Base-by-base conservation (phyloP, 1,140 invertebrate genomes). In the Aphidius gifuensis region DNA sequence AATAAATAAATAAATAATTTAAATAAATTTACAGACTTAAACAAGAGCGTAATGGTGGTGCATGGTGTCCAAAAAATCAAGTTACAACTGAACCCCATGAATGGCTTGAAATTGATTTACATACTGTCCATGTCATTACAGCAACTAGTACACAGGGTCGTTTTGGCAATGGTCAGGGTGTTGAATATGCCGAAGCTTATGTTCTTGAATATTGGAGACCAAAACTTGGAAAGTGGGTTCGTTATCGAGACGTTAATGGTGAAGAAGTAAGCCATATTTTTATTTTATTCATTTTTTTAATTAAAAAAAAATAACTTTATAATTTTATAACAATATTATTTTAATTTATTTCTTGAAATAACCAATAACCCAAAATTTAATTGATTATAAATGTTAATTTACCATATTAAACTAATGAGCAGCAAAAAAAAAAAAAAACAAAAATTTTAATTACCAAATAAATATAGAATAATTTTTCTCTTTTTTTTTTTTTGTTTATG, bases 91-190 rank as follows among this genome's bases (percentile, higher is more conserved):
- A 90, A 66, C 82, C 86, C 0, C 83, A 84, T 62, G 92, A 94
- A 79, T 94, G 90, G 88, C 77, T 94, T 42, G 89, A 88, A 75
- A 87, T 94, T 63, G 86, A 93, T 78, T 80, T 94, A 64, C 83
- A 86, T 64, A 81, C 80, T 16, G 84, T 91, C 38, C 87, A 89
- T 76, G 85, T 92, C 71, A 89, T 94, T 70, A 91, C 90, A 4
- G 86, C 85, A 4, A 87, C 91, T 2, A 89, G 89, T 68, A 92
- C 90, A 16, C 92, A 94, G 73, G 92, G 92, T 21, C 84, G 92
- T 43, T 94, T 93, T 74, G 92, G 92, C 3, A 93, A 93, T 73
- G 92, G 92, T 32, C 85, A 90, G 68, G 92, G 92, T 49, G 84
- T 86, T 64, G 92, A 94, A 75, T 94, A 81, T 73, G 84, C 89